Evolutionary conservation across 2,888 invertebrate species (phyloP).

Genomic region (Latheticus oryzae): DNA sequence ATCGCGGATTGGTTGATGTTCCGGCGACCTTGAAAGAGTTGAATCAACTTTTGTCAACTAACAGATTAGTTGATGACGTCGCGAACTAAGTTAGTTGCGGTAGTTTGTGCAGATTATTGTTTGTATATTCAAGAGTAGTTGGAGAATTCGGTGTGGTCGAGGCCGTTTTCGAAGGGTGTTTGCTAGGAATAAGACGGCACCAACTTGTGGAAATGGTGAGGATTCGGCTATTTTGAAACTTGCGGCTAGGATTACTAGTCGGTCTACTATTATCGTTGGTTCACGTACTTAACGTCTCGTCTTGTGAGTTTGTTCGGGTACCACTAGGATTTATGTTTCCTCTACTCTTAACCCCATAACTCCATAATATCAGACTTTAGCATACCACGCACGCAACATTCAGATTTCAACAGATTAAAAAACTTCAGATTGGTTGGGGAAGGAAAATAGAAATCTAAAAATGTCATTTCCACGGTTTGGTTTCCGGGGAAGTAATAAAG

Average conservation of each 20-base stretch:
- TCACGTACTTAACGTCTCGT: slow-evolving; percentile 44
- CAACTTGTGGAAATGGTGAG: slow-evolving; percentile 34
- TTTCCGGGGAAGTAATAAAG: slow-evolving; percentile 7
- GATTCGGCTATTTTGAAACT: slow-evolving; percentile 49
- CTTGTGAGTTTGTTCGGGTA: slow-evolving; percentile 33
- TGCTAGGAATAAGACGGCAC: slow-evolving; percentile 16
- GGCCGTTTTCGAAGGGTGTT: slow-evolving; percentile 23
- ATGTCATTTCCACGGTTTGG: not conserved
- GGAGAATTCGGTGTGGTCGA: slow-evolving; percentile 19
- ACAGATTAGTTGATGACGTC: not conserved
- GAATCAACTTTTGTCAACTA: too few species aligned
- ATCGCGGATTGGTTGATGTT: not conserved
- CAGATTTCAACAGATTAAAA: slow-evolving; percentile 9
- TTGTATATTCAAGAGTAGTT: slow-evolving; percentile 21
- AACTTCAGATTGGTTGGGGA: not conserved
- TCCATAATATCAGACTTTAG: too few species aligned
- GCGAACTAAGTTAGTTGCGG: slow-evolving; percentile 2
- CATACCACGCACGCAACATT: slow-evolving; percentile 9
- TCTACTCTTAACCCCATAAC: slow-evolving; percentile 29
- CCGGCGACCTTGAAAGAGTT: slow-evolving; percentile 3
- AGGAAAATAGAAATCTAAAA: too few species aligned
- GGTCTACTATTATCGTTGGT: slow-evolving; percentile 49
- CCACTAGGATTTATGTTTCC: slow-evolving; percentile 30
- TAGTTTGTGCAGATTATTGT: slow-evolving; percentile 31
- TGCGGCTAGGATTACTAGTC: slow-evolving; percentile 48